Conservation (phyloP, 2,113 vertebrate species). For the Rhinolophus sinicus region DNA sequence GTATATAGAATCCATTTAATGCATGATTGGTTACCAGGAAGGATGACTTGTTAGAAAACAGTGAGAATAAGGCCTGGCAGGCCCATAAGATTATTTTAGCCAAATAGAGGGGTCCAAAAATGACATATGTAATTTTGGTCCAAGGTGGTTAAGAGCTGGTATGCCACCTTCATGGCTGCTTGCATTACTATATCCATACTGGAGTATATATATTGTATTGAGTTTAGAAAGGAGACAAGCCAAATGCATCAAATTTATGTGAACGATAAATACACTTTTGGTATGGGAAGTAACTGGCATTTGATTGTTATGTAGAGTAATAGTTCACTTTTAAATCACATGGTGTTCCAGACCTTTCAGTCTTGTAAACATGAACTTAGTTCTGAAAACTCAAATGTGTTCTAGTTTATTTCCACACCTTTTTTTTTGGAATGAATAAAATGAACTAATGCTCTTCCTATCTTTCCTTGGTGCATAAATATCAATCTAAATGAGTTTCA, state of each 20-base stretch:
- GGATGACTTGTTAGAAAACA: background rate
- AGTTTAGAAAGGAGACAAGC: background rate
- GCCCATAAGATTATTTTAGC: background rate
- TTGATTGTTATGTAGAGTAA: background rate
- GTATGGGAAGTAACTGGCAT: background rate
- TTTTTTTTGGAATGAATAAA: background rate
- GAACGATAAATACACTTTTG: background rate
- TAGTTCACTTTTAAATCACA: background rate
- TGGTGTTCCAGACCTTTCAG: background rate
- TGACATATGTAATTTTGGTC: background rate
- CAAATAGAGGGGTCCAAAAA: background rate
- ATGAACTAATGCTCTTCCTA: background rate
- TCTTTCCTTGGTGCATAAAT: background rate
- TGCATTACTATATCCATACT: background rate
- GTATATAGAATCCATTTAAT: background rate
- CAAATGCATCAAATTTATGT: background rate
- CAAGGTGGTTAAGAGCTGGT: background rate
- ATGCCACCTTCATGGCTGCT: accelerated
- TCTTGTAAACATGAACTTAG: background rate
- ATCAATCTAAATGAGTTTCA: background rate
- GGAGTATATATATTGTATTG: background rate
- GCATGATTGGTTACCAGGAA: background rate
- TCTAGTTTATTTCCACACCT: background rate
- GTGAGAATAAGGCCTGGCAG: accelerated
- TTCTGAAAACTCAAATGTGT: background rate